Conservation (phyloP, 2,797 vertebrate genomes). For the Helostoma temminkii region DNA sequence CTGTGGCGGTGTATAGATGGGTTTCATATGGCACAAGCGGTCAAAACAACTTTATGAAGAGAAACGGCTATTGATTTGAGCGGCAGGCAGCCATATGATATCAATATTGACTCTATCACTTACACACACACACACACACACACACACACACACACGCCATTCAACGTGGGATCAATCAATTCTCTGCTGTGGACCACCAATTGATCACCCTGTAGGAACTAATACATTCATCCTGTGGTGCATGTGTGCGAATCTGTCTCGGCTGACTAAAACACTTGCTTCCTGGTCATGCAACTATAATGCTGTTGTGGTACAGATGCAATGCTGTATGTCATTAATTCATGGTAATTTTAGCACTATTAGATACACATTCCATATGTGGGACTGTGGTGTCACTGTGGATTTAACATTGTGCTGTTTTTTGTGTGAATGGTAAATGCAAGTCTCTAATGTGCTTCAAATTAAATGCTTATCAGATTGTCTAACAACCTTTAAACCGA, state of each 20-base stretch:
- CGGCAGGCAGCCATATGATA: conserved; percentile 66
- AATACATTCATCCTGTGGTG: conserved; percentile 32
- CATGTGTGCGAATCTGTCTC: conserved; percentile 7
- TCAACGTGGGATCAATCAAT: conserved; percentile 63
- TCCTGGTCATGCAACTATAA: conserved; percentile 24
- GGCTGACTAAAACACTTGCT: conserved; percentile 17
- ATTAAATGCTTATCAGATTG: not conserved
- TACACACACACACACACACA: conserved; percentile 28
- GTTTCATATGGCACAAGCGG: conserved; percentile 61
- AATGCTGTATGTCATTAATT: conserved; percentile 38
- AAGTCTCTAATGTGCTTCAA: not conserved
- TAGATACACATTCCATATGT: not conserved
- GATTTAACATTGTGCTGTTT: not conserved
- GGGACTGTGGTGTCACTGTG: not conserved
- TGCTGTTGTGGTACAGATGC: conserved; percentile 22
- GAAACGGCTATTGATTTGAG: conserved; percentile 73
- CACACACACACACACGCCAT: conserved; percentile 25
- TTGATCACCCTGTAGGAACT: conserved; percentile 58
- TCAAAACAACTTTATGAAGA: conserved; percentile 75
- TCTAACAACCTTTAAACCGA: not conserved
- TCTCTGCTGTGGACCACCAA: conserved; percentile 44
- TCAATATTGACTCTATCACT: conserved; percentile 64
- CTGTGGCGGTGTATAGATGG: conserved; percentile 34
- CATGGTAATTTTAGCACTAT: conserved; percentile 9
- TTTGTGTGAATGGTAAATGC: not conserved